These are phyloP conservation scores for Callipepla squamata DNA, from an alignment of 2,113 vertebrate species.

Conservation along the genomic window DNA sequence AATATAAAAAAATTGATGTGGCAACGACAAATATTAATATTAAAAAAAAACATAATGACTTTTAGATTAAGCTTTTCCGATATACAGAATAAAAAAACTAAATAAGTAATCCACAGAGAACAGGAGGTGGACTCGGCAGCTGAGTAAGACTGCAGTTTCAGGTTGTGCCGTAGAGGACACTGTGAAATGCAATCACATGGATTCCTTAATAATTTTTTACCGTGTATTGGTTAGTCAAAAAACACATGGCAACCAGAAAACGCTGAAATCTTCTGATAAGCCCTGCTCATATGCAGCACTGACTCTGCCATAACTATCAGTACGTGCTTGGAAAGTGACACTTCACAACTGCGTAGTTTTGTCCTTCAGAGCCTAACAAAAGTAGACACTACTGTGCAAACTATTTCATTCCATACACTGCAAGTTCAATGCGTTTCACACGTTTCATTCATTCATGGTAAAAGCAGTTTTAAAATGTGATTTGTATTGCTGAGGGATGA, in stretches of 20 bases:
- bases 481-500: neutral
- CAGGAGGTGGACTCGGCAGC: slow-evolving; percentile 23
- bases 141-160: slow-evolving; percentile 59
- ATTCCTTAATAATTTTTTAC: slow-evolving; percentile 52
- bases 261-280: neutral
- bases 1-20: slow-evolving; percentile 58
- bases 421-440: too few relatives aligned
- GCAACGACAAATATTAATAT: slow-evolving; percentile 59
- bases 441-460: neutral
- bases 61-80: slow-evolving; percentile 60
- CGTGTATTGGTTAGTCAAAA: slow-evolving; percentile 37
- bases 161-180: slow-evolving; percentile 36
- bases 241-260: slow-evolving; percentile 12
- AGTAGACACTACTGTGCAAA: neutral
- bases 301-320: neutral
- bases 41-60: slow-evolving; percentile 65
- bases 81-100: slow-evolving; percentile 57
- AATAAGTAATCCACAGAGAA: slow-evolving; percentile 65
- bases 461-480: neutral
- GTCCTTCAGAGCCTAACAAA: neutral
- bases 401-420: neutral
- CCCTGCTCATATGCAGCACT: neutral
- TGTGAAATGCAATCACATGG: slow-evolving; percentile 43
- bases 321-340: neutral
- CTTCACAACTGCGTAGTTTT: neutral